Evolutionary conservation across 2,113 vertebrate species (phyloP).

Genomic region (Carlito syrichta): DNA sequence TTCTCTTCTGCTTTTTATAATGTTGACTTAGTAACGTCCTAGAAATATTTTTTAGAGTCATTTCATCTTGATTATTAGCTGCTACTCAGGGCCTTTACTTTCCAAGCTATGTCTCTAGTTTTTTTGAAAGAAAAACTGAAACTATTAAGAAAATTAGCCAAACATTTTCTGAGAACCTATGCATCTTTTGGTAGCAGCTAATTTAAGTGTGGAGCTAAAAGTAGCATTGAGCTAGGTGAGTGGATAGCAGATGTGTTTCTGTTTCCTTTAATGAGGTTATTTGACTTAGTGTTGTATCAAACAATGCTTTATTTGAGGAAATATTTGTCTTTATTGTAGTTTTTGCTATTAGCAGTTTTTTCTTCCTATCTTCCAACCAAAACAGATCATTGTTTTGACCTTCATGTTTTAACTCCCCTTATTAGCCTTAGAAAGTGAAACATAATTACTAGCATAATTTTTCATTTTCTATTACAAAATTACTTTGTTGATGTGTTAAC

Average conservation of each 20-base stretch:
- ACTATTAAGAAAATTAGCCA: background rate
- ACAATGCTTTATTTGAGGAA: background rate
- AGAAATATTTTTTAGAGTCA: too few species aligned
- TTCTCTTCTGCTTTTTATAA: too few species aligned
- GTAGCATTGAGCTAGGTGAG: background rate
- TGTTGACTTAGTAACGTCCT: background rate
- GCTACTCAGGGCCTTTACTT: background rate
- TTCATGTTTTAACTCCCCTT: background rate
- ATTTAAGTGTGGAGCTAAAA: background rate
- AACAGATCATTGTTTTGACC: background rate
- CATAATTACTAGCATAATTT: rapidly evolving
- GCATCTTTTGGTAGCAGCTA: background rate
- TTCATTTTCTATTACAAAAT: background rate
- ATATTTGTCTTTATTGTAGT: background rate
- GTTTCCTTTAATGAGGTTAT: background rate
- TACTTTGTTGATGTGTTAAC: background rate
- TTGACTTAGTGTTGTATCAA: background rate
- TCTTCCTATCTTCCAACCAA: background rate
- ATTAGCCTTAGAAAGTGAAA: too few species aligned
- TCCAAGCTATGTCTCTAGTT: background rate
- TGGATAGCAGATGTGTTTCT: too few species aligned
- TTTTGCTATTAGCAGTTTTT: background rate
- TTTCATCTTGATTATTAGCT: background rate
- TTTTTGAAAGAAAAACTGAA: background rate
- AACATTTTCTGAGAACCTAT: background rate